Conservation (phyloP, 2,888 invertebrate species). For the Punctoribates punctum region DNA sequence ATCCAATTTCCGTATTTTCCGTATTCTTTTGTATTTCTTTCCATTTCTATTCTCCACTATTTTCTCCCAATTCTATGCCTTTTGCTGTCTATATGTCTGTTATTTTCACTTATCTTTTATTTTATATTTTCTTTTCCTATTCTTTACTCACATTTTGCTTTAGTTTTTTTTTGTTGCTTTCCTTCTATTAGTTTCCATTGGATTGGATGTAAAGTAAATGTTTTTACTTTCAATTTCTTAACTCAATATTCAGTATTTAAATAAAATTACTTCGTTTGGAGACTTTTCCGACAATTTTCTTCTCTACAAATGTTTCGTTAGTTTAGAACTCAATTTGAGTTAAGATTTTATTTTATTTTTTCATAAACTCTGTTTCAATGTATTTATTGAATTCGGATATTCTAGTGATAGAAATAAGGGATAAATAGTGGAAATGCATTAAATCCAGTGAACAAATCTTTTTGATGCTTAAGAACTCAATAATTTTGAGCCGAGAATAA, state of each 20-base stretch:
- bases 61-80: neutral
- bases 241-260: neutral
- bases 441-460: neutral
- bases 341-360: neutral
- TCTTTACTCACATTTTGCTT: neutral
- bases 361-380: neutral
- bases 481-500: too few species aligned
- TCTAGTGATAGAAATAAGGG: neutral
- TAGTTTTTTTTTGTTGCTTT: neutral
- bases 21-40: neutral
- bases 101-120: slow-evolving; percentile 3
- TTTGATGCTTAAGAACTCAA: neutral
- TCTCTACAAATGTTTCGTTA: too few species aligned
- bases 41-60: neutral
- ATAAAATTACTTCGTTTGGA: too few species aligned
- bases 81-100: neutral
- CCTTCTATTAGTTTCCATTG: neutral
- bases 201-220: neutral
- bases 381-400: neutral
- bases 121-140: neutral
- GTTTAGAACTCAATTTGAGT: too few species aligned
- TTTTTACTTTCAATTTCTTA: neutral
- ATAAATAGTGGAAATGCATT: neutral
- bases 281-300: too few species aligned
- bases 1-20: slow-evolving; percentile 24